A percentile compares a stretch with the other conserved stretches of the same genome.
Evolutionary conservation across 2,113 vertebrate species (phyloP).

Genomic region (Hemiscyllium ocellatum): DNA sequence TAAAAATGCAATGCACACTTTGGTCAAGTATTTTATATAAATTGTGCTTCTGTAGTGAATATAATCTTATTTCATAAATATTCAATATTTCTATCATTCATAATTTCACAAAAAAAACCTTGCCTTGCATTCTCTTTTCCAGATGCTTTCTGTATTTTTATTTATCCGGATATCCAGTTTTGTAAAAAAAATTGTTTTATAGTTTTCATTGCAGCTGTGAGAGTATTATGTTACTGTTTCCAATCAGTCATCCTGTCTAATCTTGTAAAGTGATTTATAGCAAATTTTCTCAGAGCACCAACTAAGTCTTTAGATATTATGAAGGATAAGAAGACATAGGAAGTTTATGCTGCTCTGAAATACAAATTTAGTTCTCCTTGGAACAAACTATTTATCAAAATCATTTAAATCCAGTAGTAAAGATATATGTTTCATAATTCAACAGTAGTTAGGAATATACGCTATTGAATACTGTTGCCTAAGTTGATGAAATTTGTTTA

Average conservation of each 20-base stretch:
- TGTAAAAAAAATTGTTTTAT: slow-evolving; percentile 14
- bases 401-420: neutral
- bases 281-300: slow-evolving; percentile 29
- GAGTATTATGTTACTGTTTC: slow-evolving; percentile 21
- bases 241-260: slow-evolving; percentile 23
- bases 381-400: neutral
- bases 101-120: neutral
- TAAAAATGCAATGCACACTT: neutral
- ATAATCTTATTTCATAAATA: neutral
- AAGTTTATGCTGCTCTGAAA: neutral
- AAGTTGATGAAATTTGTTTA: neutral
- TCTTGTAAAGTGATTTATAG: slow-evolving; percentile 21
- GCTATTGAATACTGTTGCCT: neutral
- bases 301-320: slow-evolving; percentile 17
- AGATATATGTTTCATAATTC: neutral
- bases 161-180: slow-evolving; percentile 34
- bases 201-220: slow-evolving; percentile 23
- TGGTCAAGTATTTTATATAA: neutral
- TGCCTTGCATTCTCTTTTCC: neutral
- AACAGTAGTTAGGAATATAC: neutral
- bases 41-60: neutral
- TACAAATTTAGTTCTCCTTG: neutral
- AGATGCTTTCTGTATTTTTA: slow-evolving; percentile 28
- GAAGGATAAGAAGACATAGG: neutral
- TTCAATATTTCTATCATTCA: neutral